Evolutionary conservation across 92 coral and sea anemone genomes (phyloP), one percentile per base, ranked within the genome.

Genomic region (Parazoanthus atlanticus): DNA sequence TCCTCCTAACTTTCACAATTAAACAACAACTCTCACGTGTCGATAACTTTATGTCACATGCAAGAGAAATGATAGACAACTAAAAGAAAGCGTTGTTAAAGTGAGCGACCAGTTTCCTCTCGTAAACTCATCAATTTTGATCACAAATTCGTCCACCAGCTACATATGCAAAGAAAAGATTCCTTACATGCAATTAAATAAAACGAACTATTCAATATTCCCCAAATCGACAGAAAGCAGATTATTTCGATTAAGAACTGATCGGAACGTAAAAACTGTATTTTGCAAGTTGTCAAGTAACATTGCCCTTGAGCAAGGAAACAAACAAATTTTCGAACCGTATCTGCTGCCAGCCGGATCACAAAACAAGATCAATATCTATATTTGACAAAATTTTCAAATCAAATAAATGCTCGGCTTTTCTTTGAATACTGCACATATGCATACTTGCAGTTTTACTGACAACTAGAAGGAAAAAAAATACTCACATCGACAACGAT

Each of bases 21-120:
- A 80, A 80, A 21, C 34, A 56, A 65, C 41, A 52, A 56, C 31
- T 80, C 71, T 80, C 84, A 32, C 84, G 84, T 52, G 71, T 56
- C 34, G 28, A 56, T 19, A 80, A 52, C 56, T 80, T 56, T 56
- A 29, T 79, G 56, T 38, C 52, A 79, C 67, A 30, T 46, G 83
- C 43, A 79, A 49, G 17, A 28, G 83, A 54, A 80, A 29, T 19
- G 43, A 29, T 54, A 17, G 26, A 28, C 17, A 52, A 29, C 36
- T 56, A 30, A 12, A 52, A 76, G 56, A 74, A 12, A 33, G 43
- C 23, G 25, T 74, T 17, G n/a, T 61, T 61, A 6, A 74, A 74
- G 2, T 74, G 17, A 52, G 78, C 21, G 21, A 7, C 78, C 43
- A 15, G 8, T 33, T 74, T 23, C 26, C 69, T 61, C 28, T 5